Conservation (phyloP, 2,113 vertebrate species). For the Xyrauchen texanus region DNA sequence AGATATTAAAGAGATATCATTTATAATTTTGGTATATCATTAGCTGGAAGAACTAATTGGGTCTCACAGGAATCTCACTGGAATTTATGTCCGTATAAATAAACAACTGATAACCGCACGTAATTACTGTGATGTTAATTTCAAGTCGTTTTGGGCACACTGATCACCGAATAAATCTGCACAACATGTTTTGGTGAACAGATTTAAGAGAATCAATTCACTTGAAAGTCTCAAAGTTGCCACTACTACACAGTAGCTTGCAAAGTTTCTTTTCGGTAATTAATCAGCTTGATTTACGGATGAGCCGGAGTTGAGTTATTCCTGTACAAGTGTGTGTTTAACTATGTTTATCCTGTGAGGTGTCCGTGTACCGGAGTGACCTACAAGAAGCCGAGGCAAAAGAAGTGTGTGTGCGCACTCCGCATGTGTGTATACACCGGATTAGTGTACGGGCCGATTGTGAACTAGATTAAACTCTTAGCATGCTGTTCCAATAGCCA, state of each 20-base stretch:
- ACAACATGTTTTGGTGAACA: background rate
- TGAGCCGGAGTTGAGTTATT: conserved; percentile 22
- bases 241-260: background rate
- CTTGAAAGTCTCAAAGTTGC: background rate
- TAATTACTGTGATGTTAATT: background rate
- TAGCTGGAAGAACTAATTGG: too few species aligned
- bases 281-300: conserved; percentile 25
- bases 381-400: conserved; percentile 37
- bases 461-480: conserved; percentile 67
- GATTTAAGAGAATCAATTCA: conserved; percentile 10
- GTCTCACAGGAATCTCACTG: too few species aligned
- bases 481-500: conserved; percentile 64
- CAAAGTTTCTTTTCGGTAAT: background rate
- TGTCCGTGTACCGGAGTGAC: conserved; percentile 29
- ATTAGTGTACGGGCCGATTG: conserved; percentile 54
- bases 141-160: background rate
- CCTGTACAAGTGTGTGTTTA: conserved; percentile 36
- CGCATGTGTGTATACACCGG: conserved; percentile 34
- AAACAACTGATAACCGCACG: background rate
- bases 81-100: too few species aligned
- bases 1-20: too few species aligned
- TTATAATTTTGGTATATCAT: too few species aligned
- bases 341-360: background rate
- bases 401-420: conserved; percentile 4
- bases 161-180: background rate